Percentiles rank a stretch among this genome's conserved stretches.
Evolutionary conservation across 2,797 vertebrate genomes (phyloP).

Genomic region (Helicolenus hilgendorfi): DNA sequence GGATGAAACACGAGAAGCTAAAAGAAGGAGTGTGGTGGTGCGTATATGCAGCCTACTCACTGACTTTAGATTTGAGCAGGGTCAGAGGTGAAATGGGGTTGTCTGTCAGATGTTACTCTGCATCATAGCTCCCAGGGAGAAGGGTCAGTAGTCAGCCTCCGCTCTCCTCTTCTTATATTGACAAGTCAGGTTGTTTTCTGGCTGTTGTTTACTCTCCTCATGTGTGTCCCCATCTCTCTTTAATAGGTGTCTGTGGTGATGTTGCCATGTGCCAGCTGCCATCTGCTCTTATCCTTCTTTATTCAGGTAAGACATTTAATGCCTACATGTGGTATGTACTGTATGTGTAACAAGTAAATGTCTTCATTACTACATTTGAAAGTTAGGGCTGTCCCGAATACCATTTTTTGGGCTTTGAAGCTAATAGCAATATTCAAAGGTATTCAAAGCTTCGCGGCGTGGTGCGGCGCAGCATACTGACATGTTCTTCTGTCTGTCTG

Average conservation of each 20-base stretch:
- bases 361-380: neutral
- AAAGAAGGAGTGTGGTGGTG: conserved; percentile 20
- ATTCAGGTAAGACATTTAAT: conserved; percentile 68
- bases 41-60: conserved; percentile 9
- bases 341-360: neutral
- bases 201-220: conserved; percentile 35
- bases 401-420: no score
- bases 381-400: no score
- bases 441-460: no score
- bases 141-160: conserved; percentile 34
- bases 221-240: conserved; percentile 40
- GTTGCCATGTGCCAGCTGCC: conserved; percentile 73
- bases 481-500: no score
- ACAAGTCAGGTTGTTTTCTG: conserved; percentile 26
- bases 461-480: no score
- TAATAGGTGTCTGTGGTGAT: conserved; percentile 74
- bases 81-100: conserved; percentile 74
- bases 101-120: conserved; percentile 70
- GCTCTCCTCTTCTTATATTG: conserved; percentile 13
- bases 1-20: conserved; percentile 34
- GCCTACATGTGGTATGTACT: neutral
- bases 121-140: conserved; percentile 52
- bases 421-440: no score
- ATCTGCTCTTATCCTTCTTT: conserved; percentile 45
- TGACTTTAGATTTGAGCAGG: conserved; percentile 36